Conservation (phyloP, 2,113 vertebrate species). For the Nasalis larvatus region DNA sequence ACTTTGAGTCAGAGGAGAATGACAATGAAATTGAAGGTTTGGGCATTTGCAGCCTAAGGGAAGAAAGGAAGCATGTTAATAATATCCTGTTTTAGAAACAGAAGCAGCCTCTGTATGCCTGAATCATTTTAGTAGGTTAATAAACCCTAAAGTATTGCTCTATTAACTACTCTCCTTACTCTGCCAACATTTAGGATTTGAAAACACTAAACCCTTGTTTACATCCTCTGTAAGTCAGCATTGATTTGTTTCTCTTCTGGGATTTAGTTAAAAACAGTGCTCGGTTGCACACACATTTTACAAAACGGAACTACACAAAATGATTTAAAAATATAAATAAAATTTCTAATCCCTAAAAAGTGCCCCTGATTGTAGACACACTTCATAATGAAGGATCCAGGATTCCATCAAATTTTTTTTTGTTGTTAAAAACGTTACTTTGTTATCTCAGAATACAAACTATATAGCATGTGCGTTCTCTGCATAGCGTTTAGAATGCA, state of each 20-base stretch:
- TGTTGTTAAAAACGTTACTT: neutral
- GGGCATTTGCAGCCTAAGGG: neutral
- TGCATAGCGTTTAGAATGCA: constrained; percentile 7
- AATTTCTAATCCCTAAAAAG: neutral
- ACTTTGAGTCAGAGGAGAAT: neutral
- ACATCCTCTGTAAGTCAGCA: neutral
- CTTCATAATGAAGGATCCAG: neutral
- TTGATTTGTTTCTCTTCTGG: constrained; percentile 2
- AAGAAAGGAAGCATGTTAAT: neutral
- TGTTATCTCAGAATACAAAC: neutral
- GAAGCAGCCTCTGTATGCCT: neutral
- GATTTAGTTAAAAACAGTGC: constrained; percentile 18
- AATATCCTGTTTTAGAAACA: neutral
- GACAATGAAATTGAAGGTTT: neutral
- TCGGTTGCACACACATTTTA: neutral
- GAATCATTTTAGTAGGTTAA: constrained; percentile 30
- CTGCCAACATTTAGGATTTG: constrained; percentile 7
- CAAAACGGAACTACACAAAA: neutral
- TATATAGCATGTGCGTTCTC: neutral
- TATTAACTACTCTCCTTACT: neutral
- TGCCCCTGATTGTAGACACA: neutral
- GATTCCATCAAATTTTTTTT: neutral
- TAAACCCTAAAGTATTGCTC: neutral
- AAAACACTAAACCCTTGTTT: constrained; percentile 45
- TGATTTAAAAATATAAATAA: constrained; percentile 1